Evolutionary conservation across 1,140 invertebrate genomes (phyloP), one percentile per base, ranked within the genome.

Genomic region (Heterodera carotae): DNA sequence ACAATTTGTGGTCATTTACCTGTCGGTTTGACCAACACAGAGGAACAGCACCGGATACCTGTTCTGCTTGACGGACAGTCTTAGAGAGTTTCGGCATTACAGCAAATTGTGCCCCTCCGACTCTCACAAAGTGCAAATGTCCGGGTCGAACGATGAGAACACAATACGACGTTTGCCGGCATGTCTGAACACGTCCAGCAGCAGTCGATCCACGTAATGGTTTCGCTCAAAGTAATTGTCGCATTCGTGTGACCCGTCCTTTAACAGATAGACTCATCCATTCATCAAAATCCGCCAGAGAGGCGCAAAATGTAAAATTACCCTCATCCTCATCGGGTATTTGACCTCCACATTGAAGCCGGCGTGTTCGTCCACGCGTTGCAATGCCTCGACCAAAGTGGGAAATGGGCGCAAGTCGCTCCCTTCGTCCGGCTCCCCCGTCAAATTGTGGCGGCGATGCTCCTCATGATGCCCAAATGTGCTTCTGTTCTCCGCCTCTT

Each of bases 121-220:
- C 66, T 39, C 84, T 74, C 81, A 88, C 86, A 88, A 85, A 29
- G 79, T 77, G 69, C 86, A 88, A 69, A 88, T 84, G 77, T 88
- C 86, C 10, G 86, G 87, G 83, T 88, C 83, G 68, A 88, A 88
- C 25, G 79, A 85, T 1, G 85, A 87, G 72, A 88, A 88, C 29
- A 88, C 83, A 29, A 88, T 83, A 10, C 85, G 77, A 33, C 86
- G 73, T 5, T 75, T 74, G 22, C 77, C 81, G 12, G 87, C 86
- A 71, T 82, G 48, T 39, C 84, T 81, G 22, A 88, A 59, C n/a
- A 88, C 78, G 39, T 85, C 84, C 5, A 77, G 74, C 15, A 88
- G 73, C 71, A 88, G 88, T 33, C 82, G 79, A 67, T 88, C 86
- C 25, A 85, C 60, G 71, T 79, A 85, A 25, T 79, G 33, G 74